phyloP scores from a whole-genome alignment of 2,797 vertebrate species.

The Anas georgica region DNA sequence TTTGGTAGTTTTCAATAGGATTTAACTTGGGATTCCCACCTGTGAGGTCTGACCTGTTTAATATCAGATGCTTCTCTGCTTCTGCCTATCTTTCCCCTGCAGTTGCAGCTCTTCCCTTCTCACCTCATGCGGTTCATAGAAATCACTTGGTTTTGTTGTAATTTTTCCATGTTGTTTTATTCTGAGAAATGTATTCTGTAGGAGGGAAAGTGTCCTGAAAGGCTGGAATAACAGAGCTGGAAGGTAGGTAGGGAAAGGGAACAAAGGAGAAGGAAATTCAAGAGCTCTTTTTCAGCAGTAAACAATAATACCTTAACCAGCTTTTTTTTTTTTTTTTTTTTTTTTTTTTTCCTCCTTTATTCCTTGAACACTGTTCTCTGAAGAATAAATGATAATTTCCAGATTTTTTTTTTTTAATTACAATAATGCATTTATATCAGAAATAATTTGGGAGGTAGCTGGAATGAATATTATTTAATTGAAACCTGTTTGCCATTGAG shows the following conservation, averaged over 20 bases:
- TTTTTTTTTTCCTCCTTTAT: no score
- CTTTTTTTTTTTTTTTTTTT: no score
- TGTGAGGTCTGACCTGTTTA: neutral
- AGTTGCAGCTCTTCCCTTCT: neutral
- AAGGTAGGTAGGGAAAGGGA: neutral
- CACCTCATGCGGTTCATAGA: neutral
- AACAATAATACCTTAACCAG: neutral
- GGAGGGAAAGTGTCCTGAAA: neutral
- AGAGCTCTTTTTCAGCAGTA: neutral
- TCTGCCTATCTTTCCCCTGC: fast-evolving
- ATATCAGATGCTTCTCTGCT: neutral
- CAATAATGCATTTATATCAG: neutral
- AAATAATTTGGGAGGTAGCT: neutral
- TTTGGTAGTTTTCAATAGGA: neutral
- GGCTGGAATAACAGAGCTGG: neutral
- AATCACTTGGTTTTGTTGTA: fast-evolving
- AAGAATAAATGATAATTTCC: neutral
- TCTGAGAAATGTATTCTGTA: neutral
- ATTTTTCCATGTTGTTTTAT: neutral
- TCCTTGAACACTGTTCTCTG: neutral
- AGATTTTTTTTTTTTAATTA: neutral
- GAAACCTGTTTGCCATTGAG: neutral
- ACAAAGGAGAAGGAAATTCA: neutral
- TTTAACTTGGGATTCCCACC: neutral
- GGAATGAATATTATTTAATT: neutral